phyloP scores from a whole-genome alignment of 2,888 invertebrate genomes.

The Heteropelma amictum region DNA sequence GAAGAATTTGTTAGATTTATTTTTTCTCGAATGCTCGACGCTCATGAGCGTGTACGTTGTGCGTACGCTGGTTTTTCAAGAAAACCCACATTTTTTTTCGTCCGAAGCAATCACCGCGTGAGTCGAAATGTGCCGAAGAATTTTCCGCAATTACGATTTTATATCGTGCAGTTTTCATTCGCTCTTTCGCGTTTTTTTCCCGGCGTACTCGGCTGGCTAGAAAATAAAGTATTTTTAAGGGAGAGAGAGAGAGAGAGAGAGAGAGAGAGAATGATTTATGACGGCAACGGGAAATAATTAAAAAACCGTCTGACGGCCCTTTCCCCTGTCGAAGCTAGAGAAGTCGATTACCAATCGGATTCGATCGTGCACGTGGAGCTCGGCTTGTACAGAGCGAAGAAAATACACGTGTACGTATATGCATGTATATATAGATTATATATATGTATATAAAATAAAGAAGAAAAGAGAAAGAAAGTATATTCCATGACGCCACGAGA shows the following conservation, averaged over 20 bases:
- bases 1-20: too few relatives aligned
- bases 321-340: slow-evolving; percentile 48
- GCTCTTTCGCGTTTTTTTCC: neutral
- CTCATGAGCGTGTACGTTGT: too few relatives aligned
- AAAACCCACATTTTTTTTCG: too few relatives aligned
- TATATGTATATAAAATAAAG: neutral
- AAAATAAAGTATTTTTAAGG: slow-evolving; percentile 24
- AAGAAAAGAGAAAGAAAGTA: slow-evolving; percentile 11
- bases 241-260: slow-evolving; percentile 36
- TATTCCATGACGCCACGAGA: slow-evolving; percentile 41
- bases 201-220: neutral
- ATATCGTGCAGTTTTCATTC: slow-evolving; percentile 13
- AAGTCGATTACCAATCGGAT: slow-evolving; percentile 59
- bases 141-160: slow-evolving; percentile 13
- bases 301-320: slow-evolving; percentile 54
- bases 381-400: neutral
- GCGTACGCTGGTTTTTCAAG: too few relatives aligned
- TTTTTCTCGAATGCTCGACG: too few relatives aligned
- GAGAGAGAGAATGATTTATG: slow-evolving; percentile 54
- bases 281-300: slow-evolving; percentile 57
- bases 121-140: neutral
- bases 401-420: too few relatives aligned
- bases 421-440: too few relatives aligned
- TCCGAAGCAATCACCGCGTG: too few relatives aligned
- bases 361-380: slow-evolving; percentile 47